A percentile compares a stretch with the other conserved stretches of the same genome.
Conservation (phyloP, 2,797 vertebrate species). For the Cynopterus sphinx region DNA sequence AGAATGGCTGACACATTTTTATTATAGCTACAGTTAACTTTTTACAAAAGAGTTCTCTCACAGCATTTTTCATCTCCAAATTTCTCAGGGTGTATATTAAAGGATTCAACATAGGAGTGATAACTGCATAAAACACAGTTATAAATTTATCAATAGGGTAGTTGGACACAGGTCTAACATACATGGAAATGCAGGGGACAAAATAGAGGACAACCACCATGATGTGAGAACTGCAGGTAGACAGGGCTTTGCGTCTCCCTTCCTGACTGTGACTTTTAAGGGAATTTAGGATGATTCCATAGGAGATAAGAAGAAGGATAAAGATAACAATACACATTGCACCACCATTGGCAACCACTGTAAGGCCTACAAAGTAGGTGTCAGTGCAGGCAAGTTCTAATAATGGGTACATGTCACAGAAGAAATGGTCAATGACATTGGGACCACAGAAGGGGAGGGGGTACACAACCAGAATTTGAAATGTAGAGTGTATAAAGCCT, state of each 20-base stretch:
- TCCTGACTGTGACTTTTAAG: conserved; percentile 47
- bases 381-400: conserved; percentile 50
- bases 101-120: conserved; percentile 65
- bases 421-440: conserved; percentile 48
- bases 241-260: conserved; percentile 66
- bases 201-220: conserved; percentile 54
- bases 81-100: conserved; percentile 70
- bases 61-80: conserved; percentile 57
- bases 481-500: conserved; percentile 31
- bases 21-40: background rate
- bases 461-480: conserved; percentile 45
- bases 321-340: conserved; percentile 50
- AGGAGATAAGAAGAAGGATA: conserved; percentile 37
- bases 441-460: conserved; percentile 50
- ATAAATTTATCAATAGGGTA: conserved; percentile 49
- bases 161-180: conserved; percentile 55
- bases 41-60: conserved; percentile 36
- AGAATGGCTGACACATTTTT: background rate
- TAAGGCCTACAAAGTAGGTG: conserved; percentile 40
- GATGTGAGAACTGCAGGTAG: conserved; percentile 66
- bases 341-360: conserved; percentile 50
- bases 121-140: conserved; percentile 33
- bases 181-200: conserved; percentile 73
- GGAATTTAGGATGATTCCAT: conserved; percentile 39
- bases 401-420: conserved; percentile 59